Percentiles rank a stretch among this genome's conserved stretches.
Conservation (phyloP, 2,797 vertebrate species). For the Decapterus maruadsi region DNA sequence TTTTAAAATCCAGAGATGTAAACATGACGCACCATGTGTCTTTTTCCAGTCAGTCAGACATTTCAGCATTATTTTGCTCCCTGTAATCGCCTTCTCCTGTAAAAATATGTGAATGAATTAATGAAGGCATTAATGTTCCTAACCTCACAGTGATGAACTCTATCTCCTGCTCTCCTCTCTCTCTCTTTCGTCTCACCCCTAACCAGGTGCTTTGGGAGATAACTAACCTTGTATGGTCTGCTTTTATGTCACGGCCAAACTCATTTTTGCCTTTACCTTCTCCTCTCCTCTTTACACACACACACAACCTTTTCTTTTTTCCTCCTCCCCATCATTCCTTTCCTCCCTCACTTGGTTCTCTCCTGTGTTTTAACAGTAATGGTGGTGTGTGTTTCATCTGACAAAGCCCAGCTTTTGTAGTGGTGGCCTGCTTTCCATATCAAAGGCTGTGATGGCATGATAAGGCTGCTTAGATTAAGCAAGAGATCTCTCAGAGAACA, state of each 20-base stretch:
- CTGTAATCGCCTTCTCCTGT: slow-evolving; percentile 1
- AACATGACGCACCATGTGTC: too few relatives aligned
- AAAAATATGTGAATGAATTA: slow-evolving; percentile 25
- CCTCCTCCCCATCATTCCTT: slow-evolving; percentile 3
- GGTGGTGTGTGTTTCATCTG: slow-evolving; percentile 59
- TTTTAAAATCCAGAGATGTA: too few relatives aligned
- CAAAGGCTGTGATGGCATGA: slow-evolving; percentile 67
- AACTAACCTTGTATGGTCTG: slow-evolving; percentile 51
- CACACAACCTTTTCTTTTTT: neutral
- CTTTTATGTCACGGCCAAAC: slow-evolving; percentile 51
- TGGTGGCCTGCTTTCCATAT: slow-evolving; percentile 68
- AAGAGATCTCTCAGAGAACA: slow-evolving; percentile 29
- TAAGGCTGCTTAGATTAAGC: slow-evolving; percentile 60
- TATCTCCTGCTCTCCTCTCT: neutral
- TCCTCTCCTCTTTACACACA: slow-evolving; percentile 29
- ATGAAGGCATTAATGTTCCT: neutral
- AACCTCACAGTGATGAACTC: slow-evolving; percentile 5
- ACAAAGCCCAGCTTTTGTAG: slow-evolving; percentile 58
- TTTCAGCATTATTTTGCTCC: slow-evolving; percentile 1
- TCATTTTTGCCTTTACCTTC: slow-evolving; percentile 50
- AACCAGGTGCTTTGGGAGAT: slow-evolving; percentile 67
- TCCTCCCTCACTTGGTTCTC: slow-evolving; percentile 24
- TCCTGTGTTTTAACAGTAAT: slow-evolving; percentile 50
- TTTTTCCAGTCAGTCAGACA: too few relatives aligned
- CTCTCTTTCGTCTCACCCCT: slow-evolving; percentile 21